Evolutionary conservation across 2,113 vertebrate species (phyloP).

Genomic region (Sigmodon hispidus): DNA sequence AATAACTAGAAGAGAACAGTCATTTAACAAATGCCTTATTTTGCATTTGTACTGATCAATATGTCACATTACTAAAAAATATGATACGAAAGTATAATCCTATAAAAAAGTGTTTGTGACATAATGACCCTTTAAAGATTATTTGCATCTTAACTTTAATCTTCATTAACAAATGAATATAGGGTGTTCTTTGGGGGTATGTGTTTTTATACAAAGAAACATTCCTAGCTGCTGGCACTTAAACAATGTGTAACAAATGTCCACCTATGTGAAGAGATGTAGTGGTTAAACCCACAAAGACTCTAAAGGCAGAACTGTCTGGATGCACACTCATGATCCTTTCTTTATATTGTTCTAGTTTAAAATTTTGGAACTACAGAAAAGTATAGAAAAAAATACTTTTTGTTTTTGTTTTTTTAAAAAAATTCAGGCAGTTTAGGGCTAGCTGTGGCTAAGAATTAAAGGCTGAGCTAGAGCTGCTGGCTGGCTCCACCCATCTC

Average conservation of each 20-base stretch:
- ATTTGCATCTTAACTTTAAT: constrained; percentile 18
- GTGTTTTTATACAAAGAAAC: not conserved
- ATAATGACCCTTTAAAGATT: not conserved
- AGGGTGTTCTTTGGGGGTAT: not conserved
- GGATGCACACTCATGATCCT: not conserved
- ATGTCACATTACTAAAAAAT: not conserved
- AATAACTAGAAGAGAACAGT: constrained; percentile 32
- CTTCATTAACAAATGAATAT: not conserved
- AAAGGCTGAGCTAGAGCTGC: too few relatives aligned
- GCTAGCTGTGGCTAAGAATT: not conserved
- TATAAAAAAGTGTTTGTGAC: not conserved
- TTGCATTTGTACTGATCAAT: not conserved
- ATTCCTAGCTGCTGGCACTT: not conserved
- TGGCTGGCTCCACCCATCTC: too few relatives aligned
- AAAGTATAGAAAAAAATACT: not conserved
- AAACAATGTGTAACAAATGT: not conserved
- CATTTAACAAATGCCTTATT: not conserved
- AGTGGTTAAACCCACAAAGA: not conserved
- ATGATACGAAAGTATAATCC: not conserved
- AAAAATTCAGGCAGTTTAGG: not conserved
- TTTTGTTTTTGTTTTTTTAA: too few relatives aligned
- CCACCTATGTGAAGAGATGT: not conserved
- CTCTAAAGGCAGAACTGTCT: not conserved
- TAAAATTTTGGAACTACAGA: constrained; percentile 11
- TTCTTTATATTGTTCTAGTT: not conserved